Percentiles rank a stretch among this genome's conserved stretches.
Evolutionary conservation across 2,113 vertebrate species (phyloP).

Genomic region (Morphnarchus princeps): DNA sequence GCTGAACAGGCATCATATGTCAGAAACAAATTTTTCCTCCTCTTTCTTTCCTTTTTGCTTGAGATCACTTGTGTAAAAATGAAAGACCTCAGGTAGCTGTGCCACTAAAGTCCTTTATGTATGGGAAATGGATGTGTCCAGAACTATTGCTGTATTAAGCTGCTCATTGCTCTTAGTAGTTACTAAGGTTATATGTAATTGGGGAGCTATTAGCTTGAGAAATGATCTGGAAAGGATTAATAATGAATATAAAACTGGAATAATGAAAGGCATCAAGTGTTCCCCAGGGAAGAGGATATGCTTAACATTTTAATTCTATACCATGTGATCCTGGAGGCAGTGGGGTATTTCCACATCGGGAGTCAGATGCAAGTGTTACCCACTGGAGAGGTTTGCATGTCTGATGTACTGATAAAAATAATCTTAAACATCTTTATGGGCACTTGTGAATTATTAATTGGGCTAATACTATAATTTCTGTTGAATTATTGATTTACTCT

Average conservation of each 20-base stretch:
- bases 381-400: background rate
- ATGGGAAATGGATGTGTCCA: background rate
- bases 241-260: background rate
- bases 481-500: background rate
- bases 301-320: background rate
- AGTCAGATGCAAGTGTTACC: background rate
- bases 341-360: background rate
- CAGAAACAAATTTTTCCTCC: background rate
- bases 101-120: background rate
- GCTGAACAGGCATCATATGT: background rate
- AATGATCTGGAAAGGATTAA: background rate
- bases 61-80: background rate
- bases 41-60: background rate
- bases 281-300: background rate
- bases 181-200: background rate
- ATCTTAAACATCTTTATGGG: background rate
- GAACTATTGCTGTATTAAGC: background rate
- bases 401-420: background rate
- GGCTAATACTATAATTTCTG: background rate
- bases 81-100: background rate
- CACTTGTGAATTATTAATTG: background rate
- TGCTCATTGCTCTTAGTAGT: background rate
- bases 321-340: background rate
- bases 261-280: background rate
- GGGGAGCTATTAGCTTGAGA: conserved; percentile 1